Evolutionary conservation across 2,888 invertebrate species (phyloP).

Genomic region (Dasysyrphus albostriatus): DNA sequence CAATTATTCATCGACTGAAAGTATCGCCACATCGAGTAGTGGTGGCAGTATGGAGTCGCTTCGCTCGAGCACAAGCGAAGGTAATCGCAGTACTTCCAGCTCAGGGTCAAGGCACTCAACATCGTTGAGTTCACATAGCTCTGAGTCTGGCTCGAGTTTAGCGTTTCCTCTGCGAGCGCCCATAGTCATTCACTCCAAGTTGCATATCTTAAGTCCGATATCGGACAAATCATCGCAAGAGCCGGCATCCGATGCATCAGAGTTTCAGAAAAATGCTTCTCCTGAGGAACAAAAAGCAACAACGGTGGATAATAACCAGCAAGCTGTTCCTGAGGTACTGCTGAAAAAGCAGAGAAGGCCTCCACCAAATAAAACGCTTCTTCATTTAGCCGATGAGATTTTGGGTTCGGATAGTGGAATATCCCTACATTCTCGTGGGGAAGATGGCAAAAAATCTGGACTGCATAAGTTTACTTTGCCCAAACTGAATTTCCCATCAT

Average conservation of each 20-base stretch:
- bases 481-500: slow-evolving; percentile 84
- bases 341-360: slow-evolving; percentile 84
- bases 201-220: slow-evolving; percentile 94
- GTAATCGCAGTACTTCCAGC: slow-evolving; percentile 93
- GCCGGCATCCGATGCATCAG: slow-evolving; percentile 92
- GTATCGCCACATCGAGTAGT: slow-evolving; percentile 94
- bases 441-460: slow-evolving; percentile 88
- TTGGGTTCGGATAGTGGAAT: slow-evolving; percentile 95
- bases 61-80: slow-evolving; percentile 94
- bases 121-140: slow-evolving; percentile 93
- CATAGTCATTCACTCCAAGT: slow-evolving; percentile 89
- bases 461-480: slow-evolving; percentile 86
- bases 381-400: slow-evolving; percentile 87
- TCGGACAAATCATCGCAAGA: slow-evolving; percentile 96
- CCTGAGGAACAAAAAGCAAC: slow-evolving; percentile 84
- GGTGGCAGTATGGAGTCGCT: slow-evolving; percentile 95
- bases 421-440: slow-evolving; percentile 90
- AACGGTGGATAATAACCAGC: slow-evolving; percentile 68
- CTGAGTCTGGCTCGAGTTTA: slow-evolving; percentile 88
- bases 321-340: slow-evolving; percentile 75
- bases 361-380: slow-evolving; percentile 90
- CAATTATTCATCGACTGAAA: slow-evolving; percentile 89
- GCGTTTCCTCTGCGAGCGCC: slow-evolving; percentile 88
- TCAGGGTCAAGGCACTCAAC: slow-evolving; percentile 93
- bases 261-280: slow-evolving; percentile 91